These are phyloP conservation scores for Tenodera sinensis DNA, from an alignment of 2,888 invertebrate species.

Conservation along the genomic window DNA sequence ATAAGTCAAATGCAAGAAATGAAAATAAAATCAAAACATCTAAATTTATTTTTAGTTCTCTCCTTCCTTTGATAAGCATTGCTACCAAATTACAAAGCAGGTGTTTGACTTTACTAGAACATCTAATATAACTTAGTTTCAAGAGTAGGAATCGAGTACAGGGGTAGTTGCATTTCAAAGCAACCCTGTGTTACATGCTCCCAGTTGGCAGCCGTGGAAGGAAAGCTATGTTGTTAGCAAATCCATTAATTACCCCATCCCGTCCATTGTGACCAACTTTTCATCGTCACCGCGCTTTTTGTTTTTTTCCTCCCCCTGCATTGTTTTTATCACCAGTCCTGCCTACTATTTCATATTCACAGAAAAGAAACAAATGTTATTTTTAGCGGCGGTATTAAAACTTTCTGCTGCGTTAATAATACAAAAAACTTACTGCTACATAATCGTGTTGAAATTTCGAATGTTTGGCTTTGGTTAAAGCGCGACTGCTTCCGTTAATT, in stretches of 20 bases:
- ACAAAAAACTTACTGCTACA: neutral
- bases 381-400: neutral
- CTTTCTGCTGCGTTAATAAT: neutral
- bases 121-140: too few relatives aligned
- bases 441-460: neutral
- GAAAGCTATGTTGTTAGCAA: neutral
- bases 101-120: too few relatives aligned
- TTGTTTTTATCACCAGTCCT: neutral
- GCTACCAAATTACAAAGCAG: too few relatives aligned
- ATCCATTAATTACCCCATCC: slow-evolving; percentile 7
- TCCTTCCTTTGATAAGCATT: too few relatives aligned
- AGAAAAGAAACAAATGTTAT: neutral
- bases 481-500: neutral
- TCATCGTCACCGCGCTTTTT: neutral
- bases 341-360: neutral
- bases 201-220: neutral
- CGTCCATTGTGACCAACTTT: neutral
- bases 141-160: too few relatives aligned
- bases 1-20: too few relatives aligned
- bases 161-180: neutral
- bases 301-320: neutral
- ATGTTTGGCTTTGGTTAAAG: neutral
- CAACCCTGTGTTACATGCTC: neutral
- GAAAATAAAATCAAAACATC: too few relatives aligned
- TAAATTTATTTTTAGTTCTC: too few relatives aligned